A percentile compares a stretch with the other conserved stretches of the same genome.
Conservation (phyloP, 2,888 invertebrate species). For the Candidula unifasciata region DNA sequence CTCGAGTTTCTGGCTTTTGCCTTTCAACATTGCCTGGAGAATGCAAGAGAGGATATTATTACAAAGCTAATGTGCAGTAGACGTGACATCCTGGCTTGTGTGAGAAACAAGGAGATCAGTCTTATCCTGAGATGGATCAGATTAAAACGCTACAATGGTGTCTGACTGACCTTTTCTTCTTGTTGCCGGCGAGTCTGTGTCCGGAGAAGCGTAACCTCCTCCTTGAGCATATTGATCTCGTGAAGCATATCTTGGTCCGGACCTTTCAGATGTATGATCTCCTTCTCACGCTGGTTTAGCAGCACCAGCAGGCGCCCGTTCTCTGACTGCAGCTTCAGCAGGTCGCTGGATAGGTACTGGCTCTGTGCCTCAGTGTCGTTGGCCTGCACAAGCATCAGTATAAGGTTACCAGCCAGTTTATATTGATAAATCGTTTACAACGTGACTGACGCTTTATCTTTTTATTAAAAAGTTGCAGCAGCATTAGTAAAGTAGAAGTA, state of each 20-base stretch:
- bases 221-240: slow-evolving; percentile 51
- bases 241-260: slow-evolving; percentile 53
- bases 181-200: slow-evolving; percentile 60
- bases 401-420: no score
- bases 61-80: no score
- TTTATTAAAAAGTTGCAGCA: no score
- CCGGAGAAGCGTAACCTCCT: slow-evolving; percentile 63
- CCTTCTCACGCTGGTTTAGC: slow-evolving; percentile 47
- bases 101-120: not conserved
- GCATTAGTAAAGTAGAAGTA: no score
- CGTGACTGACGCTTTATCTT: no score
- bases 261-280: slow-evolving; percentile 50
- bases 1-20: slow-evolving; percentile 51
- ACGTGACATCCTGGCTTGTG: not conserved
- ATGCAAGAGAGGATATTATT: no score
- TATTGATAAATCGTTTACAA: no score
- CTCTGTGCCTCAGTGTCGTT: not conserved
- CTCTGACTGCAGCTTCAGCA: slow-evolving; percentile 41
- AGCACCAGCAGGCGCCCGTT: slow-evolving; percentile 47
- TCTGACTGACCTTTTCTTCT: slow-evolving; percentile 55
- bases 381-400: slow-evolving; percentile 21
- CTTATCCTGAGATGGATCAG: not conserved
- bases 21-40: slow-evolving; percentile 48
- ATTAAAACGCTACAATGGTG: not conserved
- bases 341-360: slow-evolving; percentile 13